Conservation (phyloP, 1,140 invertebrate species). For the Harpegnathos saltator region DNA sequence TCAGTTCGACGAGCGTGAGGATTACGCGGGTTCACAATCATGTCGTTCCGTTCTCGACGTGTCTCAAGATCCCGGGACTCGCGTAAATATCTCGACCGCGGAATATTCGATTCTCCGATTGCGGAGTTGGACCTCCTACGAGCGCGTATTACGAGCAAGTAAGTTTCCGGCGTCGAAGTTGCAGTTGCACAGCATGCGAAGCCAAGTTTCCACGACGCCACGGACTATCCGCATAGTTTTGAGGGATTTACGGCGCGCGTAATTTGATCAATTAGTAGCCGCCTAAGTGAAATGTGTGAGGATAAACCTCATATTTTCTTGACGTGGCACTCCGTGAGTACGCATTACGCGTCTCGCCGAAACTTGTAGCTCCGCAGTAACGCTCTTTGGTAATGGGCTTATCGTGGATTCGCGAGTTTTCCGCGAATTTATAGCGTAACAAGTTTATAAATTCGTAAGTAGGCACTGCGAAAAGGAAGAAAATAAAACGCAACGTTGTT, state of each 20-base stretch:
- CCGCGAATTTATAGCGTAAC: neutral
- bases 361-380: neutral
- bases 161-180: slow-evolving; percentile 31
- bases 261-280: slow-evolving; percentile 52
- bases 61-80: slow-evolving; percentile 10
- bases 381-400: neutral
- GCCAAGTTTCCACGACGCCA: slow-evolving; percentile 29
- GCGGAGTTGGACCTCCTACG: slow-evolving; percentile 20
- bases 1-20: neutral
- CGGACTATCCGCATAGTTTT: slow-evolving; percentile 51
- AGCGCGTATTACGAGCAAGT: slow-evolving; percentile 44
- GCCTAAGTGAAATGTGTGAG: slow-evolving; percentile 36
- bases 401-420: neutral
- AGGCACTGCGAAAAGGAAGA: neutral
- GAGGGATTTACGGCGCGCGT: slow-evolving; percentile 26
- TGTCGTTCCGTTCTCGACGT: slow-evolving; percentile 10
- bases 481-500: neutral
- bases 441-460: neutral
- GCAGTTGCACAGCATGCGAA: neutral
- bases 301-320: slow-evolving; percentile 43
- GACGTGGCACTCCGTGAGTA: neutral
- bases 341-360: neutral
- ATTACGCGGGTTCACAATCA: slow-evolving; percentile 11
- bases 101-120: slow-evolving; percentile 48
- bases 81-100: slow-evolving; percentile 20